phyloP scores from a whole-genome alignment of 2,113 vertebrate species.

The Protobothrops mucrosquamatus region DNA sequence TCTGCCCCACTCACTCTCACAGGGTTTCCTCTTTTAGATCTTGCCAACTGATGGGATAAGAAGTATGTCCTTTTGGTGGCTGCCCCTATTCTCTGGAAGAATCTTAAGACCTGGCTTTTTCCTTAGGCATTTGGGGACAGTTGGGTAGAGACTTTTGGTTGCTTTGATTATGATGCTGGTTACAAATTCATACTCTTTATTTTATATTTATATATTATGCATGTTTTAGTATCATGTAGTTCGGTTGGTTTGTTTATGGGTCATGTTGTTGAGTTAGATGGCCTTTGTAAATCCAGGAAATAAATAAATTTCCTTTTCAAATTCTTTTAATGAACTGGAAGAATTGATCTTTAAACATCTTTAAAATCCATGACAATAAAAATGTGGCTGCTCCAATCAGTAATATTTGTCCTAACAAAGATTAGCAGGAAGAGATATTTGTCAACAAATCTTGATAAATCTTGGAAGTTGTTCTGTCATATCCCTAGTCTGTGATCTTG shows the following conservation, averaged over 20 bases:
- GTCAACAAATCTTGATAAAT: not conserved
- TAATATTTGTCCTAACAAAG: not conserved
- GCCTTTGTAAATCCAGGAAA: not conserved
- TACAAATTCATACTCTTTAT: not conserved
- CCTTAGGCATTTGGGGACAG: not conserved
- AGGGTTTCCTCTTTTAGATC: not conserved
- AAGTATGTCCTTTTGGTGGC: not conserved
- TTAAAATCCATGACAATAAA: not conserved
- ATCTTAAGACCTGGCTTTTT: not conserved
- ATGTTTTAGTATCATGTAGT: not conserved
- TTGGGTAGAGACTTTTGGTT: not conserved
- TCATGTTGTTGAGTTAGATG: not conserved
- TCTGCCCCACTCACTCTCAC: not conserved
- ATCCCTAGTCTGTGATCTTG: not conserved
- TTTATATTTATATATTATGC: not conserved
- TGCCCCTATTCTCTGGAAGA: not conserved
- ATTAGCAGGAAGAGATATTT: not conserved
- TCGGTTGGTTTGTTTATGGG: not conserved
- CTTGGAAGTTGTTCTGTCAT: not conserved
- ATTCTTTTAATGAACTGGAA: not conserved
- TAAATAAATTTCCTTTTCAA: not conserved
- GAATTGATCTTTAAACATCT: not conserved
- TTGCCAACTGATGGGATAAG: not conserved
- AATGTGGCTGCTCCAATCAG: not conserved
- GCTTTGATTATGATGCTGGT: not conserved